phyloP scores from a whole-genome alignment of 2,113 vertebrate genomes.

The Elephantulus edwardii region DNA sequence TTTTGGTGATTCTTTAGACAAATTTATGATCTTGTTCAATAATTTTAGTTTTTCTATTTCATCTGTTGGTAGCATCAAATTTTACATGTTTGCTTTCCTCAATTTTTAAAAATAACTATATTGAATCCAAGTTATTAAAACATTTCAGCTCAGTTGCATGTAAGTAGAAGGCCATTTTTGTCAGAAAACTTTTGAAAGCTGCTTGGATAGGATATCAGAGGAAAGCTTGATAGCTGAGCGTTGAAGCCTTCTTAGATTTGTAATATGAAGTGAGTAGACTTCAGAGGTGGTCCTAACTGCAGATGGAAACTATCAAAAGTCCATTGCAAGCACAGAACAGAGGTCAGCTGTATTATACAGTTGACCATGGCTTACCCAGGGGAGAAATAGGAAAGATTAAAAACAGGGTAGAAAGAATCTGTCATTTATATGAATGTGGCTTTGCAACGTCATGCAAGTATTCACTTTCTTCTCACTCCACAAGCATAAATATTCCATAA shows the following conservation, averaged over 20 bases:
- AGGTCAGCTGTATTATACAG: constrained; percentile 18
- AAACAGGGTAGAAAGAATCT: not conserved
- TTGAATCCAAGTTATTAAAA: not conserved
- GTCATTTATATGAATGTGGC: not conserved
- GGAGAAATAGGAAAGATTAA: not conserved
- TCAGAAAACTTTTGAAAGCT: not conserved
- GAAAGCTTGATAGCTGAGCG: not conserved
- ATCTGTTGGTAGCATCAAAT: not conserved
- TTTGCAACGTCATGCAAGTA: not conserved
- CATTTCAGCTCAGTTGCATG: not conserved
- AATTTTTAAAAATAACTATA: not conserved
- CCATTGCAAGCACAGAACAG: not conserved
- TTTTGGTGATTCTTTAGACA: not conserved
- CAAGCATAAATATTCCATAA: not conserved
- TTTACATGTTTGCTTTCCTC: not conserved
- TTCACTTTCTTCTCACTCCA: not conserved
- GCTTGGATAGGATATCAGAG: not conserved
- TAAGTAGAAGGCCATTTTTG: not conserved
- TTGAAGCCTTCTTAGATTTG: not conserved
- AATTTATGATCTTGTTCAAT: not conserved
- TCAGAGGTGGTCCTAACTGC: constrained; percentile 31
- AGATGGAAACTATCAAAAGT: constrained; percentile 31
- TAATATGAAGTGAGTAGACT: not conserved
- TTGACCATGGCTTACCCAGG: not conserved
- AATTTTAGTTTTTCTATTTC: not conserved